Evolutionary conservation across 1,140 invertebrate species (phyloP).

Genomic region (Spodoptera frugiperda): DNA sequence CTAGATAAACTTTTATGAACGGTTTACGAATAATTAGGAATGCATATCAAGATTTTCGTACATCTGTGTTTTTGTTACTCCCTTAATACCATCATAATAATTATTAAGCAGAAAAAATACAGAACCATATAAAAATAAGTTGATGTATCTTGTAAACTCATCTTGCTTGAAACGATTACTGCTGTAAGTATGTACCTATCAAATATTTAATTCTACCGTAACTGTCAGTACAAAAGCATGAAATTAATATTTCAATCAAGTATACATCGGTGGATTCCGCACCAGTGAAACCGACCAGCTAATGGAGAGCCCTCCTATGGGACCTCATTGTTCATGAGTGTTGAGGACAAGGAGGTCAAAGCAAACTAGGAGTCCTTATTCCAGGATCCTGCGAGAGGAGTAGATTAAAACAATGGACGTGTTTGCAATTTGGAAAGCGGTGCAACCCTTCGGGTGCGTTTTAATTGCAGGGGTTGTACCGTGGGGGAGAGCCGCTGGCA

Average conservation of each 20-base stretch:
- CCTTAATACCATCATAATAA: too few relatives aligned
- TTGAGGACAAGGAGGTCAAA: conserved; percentile 52
- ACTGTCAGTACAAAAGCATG: conserved; percentile 60
- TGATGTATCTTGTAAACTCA: too few relatives aligned
- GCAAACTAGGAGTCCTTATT: conserved; percentile 67
- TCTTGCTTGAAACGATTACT: too few relatives aligned
- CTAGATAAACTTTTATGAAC: too few relatives aligned
- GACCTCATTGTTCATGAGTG: conserved; percentile 16
- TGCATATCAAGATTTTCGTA: too few relatives aligned
- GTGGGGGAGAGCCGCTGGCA: conserved; percentile 57
- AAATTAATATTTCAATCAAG: conserved; percentile 81
- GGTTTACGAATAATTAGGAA: too few relatives aligned
- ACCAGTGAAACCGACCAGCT: conserved; percentile 57
- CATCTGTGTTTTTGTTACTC: too few relatives aligned
- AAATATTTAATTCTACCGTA: conserved; percentile 61
- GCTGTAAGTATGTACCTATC: too few relatives aligned
- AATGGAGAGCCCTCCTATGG: conserved; percentile 48
- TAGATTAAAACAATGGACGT: conserved; percentile 84
- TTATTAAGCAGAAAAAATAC: too few relatives aligned
- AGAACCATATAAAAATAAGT: too few relatives aligned
- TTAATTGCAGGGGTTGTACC: conserved; percentile 76
- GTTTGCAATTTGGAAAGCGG: conserved; percentile 78
- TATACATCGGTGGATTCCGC: conserved; percentile 65
- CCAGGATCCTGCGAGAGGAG: conserved; percentile 65
- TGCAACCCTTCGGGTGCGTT: conserved; percentile 83